Evolutionary conservation across 2,888 invertebrate genomes (phyloP).

Genomic region (Pristionchus japonicus): DNA sequence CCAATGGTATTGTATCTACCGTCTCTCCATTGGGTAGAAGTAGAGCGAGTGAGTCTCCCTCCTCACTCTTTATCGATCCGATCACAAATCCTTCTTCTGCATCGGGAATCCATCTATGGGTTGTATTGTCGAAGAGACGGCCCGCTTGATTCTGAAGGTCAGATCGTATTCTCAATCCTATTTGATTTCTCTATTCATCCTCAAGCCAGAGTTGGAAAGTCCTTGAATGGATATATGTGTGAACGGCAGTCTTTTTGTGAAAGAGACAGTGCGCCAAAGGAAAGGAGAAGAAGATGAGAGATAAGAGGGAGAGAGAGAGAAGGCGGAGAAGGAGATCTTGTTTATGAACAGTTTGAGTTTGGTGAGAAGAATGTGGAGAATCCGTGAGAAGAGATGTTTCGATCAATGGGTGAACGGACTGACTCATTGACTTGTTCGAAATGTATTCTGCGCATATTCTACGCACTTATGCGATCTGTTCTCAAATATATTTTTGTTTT

Average conservation of each 20-base stretch:
- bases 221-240: neutral
- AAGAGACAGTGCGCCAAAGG: neutral
- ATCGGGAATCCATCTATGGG: slow-evolving; percentile 69
- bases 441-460: too few relatives aligned
- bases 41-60: slow-evolving; percentile 65
- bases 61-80: slow-evolving; percentile 63
- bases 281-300: slow-evolving; percentile 11
- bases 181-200: neutral
- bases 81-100: slow-evolving; percentile 69
- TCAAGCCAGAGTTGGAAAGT: neutral
- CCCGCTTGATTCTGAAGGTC: slow-evolving; percentile 55
- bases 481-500: neutral
- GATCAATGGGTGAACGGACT: too few relatives aligned
- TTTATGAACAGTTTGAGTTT: neutral
- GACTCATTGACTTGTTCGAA: too few relatives aligned
- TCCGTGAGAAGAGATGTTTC: neutral
- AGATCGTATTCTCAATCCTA: neutral
- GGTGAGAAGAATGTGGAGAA: neutral
- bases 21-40: slow-evolving; percentile 62
- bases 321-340: neutral
- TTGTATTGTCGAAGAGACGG: slow-evolving; percentile 70
- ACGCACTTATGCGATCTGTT: too few relatives aligned
- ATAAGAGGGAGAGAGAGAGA: too few relatives aligned
- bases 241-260: neutral
- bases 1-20: neutral